A percentile compares a stretch with the other conserved stretches of the same genome.
These are phyloP conservation scores for Gorilla gorilla DNA, from an alignment of 2,113 vertebrate genomes.

Conservation along the genomic window DNA sequence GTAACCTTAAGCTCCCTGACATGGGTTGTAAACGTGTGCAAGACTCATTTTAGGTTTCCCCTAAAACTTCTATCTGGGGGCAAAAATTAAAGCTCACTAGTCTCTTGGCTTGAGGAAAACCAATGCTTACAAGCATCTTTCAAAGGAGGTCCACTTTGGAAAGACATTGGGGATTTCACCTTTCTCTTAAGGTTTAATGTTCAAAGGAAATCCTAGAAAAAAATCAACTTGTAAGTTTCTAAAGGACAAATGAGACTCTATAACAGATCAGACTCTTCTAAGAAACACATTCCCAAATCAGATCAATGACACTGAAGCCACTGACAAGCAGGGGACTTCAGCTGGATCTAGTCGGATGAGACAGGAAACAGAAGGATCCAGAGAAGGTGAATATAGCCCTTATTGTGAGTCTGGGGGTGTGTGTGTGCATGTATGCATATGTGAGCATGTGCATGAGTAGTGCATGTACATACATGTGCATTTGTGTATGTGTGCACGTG, in stretches of 20 bases:
- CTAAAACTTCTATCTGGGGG: background rate
- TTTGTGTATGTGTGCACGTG: background rate
- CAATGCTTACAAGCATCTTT: fast-evolving
- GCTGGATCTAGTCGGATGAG: fast-evolving
- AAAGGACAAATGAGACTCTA: background rate
- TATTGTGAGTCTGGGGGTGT: no score
- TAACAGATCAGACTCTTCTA: background rate
- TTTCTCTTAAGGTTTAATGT: background rate
- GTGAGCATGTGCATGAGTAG: background rate
- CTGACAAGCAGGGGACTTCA: background rate
- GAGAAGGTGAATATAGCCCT: fast-evolving
- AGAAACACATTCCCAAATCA: background rate
- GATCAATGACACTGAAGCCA: background rate
- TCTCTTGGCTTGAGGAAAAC: background rate
- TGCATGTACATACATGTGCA: background rate
- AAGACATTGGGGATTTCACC: background rate
- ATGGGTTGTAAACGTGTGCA: fast-evolving
- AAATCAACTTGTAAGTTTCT: background rate
- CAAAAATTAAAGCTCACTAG: background rate
- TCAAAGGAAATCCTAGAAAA: background rate
- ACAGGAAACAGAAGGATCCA: background rate
- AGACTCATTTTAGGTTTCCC: background rate
- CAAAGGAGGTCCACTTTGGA: background rate
- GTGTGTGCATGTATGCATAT: background rate
- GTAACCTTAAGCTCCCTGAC: fast-evolving